Evolutionary conservation across 1,140 invertebrate genomes (phyloP).

Genomic region (Lycorma delicatula): DNA sequence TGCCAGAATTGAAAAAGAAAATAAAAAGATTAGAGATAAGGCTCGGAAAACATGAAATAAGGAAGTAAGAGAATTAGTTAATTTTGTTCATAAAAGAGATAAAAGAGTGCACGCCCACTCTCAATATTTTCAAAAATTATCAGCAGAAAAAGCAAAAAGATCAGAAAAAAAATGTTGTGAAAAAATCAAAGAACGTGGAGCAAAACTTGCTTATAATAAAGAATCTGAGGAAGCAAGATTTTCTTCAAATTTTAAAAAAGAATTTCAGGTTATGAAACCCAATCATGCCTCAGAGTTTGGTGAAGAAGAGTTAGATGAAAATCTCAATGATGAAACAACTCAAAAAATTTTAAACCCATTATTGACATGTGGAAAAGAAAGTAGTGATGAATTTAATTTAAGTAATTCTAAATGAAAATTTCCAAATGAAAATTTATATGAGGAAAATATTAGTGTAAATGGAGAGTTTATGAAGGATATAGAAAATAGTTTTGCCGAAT

Average conservation of each 20-base stretch:
- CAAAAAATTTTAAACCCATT: slow-evolving; percentile 49
- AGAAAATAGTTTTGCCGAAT: slow-evolving; percentile 37
- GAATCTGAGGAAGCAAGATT: slow-evolving; percentile 60
- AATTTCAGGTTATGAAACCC: slow-evolving; percentile 52
- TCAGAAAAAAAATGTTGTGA: slow-evolving; percentile 49
- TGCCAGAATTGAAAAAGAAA: slow-evolving; percentile 89
- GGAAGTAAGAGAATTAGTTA: slow-evolving; percentile 78
- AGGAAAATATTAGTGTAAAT: slow-evolving; percentile 68
- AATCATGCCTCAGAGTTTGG: slow-evolving; percentile 49
- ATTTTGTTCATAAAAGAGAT: slow-evolving; percentile 87
- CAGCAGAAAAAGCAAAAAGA: slow-evolving; percentile 55
- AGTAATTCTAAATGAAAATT: slow-evolving; percentile 87
- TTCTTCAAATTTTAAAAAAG: slow-evolving; percentile 50
- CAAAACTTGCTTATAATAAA: slow-evolving; percentile 40
- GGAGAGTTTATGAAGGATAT: slow-evolving; percentile 54
- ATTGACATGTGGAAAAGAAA: slow-evolving; percentile 87
- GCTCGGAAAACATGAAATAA: slow-evolving; percentile 90
- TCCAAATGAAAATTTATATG: slow-evolving; percentile 90
- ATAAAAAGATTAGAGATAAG: slow-evolving; percentile 85
- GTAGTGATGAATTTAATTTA: slow-evolving; percentile 85
- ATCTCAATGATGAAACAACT: slow-evolving; percentile 28
- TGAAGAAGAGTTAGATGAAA: slow-evolving; percentile 41
- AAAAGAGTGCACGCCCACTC: slow-evolving; percentile 72
- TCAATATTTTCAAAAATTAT: slow-evolving; percentile 55
- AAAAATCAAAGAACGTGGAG: slow-evolving; percentile 39